Base-by-base conservation (phyloP, 2,888 invertebrate species). In the Monochamus alternatus region DNA sequence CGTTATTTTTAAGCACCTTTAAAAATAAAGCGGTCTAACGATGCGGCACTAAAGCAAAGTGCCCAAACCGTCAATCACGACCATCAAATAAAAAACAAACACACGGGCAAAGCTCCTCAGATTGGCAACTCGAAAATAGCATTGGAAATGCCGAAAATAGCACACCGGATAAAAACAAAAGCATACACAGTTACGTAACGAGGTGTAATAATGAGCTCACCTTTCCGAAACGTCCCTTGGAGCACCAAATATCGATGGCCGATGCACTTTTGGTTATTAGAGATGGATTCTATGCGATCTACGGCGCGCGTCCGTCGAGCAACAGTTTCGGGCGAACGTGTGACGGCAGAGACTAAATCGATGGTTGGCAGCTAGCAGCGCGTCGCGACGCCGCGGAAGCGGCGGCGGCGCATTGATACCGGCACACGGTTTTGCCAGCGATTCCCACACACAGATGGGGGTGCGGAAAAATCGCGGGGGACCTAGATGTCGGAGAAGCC, bases 311-410 rank as follows among this genome's bases (percentile, higher is more conserved):
- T 31, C 44, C 51, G 38, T 68, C 78, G 78, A 82, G 87, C 86
- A 87, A 87, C 87, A 86, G 86, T 84, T 86, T 81, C 76, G 77
- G 78, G 80, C 82, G 81, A 81, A 84, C 80, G 80, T 79, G 79
- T 79, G 79, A 80, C 78, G 80, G 86, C 86, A 84, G 80, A 78
- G 80, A 86, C 87, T 84, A 86, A 87, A 88, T 88, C 88, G 88
- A 88, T 88, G 86, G 81, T 82, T 76, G 82, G 71, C 79, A 80
- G 80, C 79, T 76, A 81, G 76, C 75, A 81, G 83, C 88, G 83
- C 88, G 87, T 85, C 88, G 86, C 86, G 88, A 87, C 87, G 87
- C 86, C 83, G 83, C 84, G 77, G 77, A 78, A 74, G 77, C 77
- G 78, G 82, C 80, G 82, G 81, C 79, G 82, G 86, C 86, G 86